Base-by-base conservation (phyloP, 2,797 vertebrate species). In the Trichosurus vulpecula region DNA sequence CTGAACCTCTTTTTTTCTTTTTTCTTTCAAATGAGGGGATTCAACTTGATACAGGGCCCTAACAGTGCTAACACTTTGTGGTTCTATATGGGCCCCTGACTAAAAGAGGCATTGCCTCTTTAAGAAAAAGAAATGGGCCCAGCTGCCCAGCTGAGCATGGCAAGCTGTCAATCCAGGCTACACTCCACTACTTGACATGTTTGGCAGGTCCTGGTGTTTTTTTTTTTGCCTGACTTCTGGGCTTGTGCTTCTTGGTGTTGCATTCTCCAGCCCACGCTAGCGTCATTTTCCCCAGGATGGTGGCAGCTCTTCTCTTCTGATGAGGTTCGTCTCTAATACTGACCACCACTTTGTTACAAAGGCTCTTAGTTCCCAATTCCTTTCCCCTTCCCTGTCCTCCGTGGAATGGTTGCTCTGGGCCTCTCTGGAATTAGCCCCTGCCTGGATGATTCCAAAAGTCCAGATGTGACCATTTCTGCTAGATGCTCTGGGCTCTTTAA, bases 401-500 rank as follows among this genome's bases (percentile, higher is more conserved):
- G 47, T 51, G 41, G 41, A 27, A 87, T 87, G 25, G 41, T 29
- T 87, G 25, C 74, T 87, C 3, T 47, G 74, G 41, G 22, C 29
- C 1, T 27, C 41, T 87, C 41, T 27, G 22, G 22, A 87, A 47
- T 51, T 87, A 87, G 74, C 22, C 10, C 25, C 74, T 87, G 41
- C 41, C 22, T 87, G 10, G 9, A 25, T 87, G 22, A 87, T 87
- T 87, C 25, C 41, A 47, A 47, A 87, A 87, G 41, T 47, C 41
- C 74, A 87, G 74, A 47, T 31, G 91, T 90, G 56, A 57, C 29
- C 91, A 35, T 10, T 91, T 93, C 56, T 90, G 51, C 3, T 54
- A 19, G 87, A 6, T 0, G 25, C 93, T 96, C 96, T 92, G 52
- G 92, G 66, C 94, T 66, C 53, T 53, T 29, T 58, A 93, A 91